These are phyloP conservation scores for Malurus alboscapulatus DNA, from an alignment of 2,113 vertebrate species.

Conservation along the genomic window DNA sequence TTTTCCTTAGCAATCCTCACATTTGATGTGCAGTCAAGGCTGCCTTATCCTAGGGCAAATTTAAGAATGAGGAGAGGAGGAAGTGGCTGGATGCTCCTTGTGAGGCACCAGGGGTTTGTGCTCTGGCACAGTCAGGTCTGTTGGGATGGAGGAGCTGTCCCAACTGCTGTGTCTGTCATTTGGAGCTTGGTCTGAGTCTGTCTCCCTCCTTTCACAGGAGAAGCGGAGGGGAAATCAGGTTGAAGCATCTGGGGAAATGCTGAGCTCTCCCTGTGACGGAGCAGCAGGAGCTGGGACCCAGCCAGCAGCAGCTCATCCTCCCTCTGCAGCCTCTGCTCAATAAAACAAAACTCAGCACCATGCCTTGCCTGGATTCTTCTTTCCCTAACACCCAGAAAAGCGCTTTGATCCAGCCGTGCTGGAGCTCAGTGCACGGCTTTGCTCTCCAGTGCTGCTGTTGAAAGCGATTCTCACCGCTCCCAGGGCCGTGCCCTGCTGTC, in stretches of 20 bases:
- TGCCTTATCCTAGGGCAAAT: not conserved
- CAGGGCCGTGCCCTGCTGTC: not conserved
- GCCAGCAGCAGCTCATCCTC: not conserved
- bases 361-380: slow-evolving; percentile 11
- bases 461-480: not conserved
- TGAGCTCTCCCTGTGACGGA: not conserved
- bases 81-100: not conserved
- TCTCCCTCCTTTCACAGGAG: slow-evolving; percentile 26
- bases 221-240: slow-evolving; percentile 51
- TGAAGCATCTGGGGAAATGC: slow-evolving; percentile 60
- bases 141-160: not conserved
- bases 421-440: not conserved
- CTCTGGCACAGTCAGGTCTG: not conserved
- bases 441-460: not conserved
- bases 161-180: not conserved
- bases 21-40: not conserved
- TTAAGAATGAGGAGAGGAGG: not conserved
- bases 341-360: slow-evolving; percentile 36
- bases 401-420: not conserved
- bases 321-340: slow-evolving; percentile 8
- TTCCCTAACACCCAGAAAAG: not conserved
- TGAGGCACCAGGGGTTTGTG: not conserved
- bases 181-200: not conserved
- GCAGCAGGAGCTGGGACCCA: not conserved
- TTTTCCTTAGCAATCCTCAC: not conserved